A percentile compares a stretch with the other conserved stretches of the same genome.
These are phyloP conservation scores for Siniperca knerii DNA, from an alignment of 2,113 vertebrate genomes.

Conservation along the genomic window DNA sequence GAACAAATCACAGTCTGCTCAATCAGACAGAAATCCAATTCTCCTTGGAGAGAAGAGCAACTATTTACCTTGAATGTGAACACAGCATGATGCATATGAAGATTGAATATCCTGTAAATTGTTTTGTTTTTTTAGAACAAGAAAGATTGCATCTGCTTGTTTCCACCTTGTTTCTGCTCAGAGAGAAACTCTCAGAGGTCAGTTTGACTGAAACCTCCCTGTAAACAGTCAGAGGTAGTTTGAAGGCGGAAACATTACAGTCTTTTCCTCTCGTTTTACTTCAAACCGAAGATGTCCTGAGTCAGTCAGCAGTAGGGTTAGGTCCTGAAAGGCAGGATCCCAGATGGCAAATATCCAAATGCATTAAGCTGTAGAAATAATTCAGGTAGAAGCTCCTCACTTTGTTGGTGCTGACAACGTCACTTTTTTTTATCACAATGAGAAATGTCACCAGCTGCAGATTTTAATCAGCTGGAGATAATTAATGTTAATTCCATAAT, in stretches of 20 bases:
- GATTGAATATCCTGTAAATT: not conserved
- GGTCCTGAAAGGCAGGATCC: not conserved
- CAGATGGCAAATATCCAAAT: not conserved
- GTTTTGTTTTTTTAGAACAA: not conserved
- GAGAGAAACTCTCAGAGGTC: not conserved
- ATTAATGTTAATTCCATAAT: not conserved
- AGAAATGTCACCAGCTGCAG: not conserved
- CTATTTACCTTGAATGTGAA: conserved; percentile 12
- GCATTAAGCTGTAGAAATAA: not conserved
- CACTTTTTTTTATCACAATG: not conserved
- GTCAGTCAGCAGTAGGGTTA: not conserved
- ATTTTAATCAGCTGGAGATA: not conserved
- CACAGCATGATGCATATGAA: conserved; percentile 24
- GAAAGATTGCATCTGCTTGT: conserved; percentile 7
- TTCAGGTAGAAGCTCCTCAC: not conserved
- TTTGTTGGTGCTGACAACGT: not conserved
- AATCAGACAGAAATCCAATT: conserved; percentile 43
- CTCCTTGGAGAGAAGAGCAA: conserved; percentile 44
- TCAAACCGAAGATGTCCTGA: not conserved
- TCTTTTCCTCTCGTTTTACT: not conserved
- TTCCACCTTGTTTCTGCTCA: conserved; percentile 27
- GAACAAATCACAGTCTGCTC: conserved; percentile 44
- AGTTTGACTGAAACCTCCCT: conserved; percentile 12
- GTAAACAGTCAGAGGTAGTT: not conserved
- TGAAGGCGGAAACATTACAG: not conserved